phyloP scores from a whole-genome alignment of 2,888 invertebrate species.

The Sesia apiformis region DNA sequence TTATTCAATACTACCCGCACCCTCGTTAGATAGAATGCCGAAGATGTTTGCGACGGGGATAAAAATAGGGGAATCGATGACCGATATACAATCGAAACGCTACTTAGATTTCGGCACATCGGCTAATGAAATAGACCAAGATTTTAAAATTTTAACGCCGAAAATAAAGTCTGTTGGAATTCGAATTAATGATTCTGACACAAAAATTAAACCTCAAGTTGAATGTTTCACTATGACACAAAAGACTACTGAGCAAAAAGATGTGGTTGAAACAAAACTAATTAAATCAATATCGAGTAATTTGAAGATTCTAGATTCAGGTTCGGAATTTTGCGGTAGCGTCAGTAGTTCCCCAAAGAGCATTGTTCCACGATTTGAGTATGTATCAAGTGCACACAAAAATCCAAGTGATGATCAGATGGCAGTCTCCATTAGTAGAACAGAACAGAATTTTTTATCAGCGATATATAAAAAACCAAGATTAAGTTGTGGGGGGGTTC shows the following conservation, averaged over 20 bases:
- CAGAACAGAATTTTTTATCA: conserved; percentile 8
- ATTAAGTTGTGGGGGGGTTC: conserved; percentile 44
- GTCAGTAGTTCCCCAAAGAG: conserved; percentile 10
- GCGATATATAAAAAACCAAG: conserved; percentile 21
- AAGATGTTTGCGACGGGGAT: conserved; percentile 29
- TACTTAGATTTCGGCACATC: conserved; percentile 28
- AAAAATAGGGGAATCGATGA: conserved; percentile 30
- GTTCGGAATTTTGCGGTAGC: conserved; percentile 22
- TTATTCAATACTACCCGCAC: conserved; percentile 27
- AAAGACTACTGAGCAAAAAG: conserved; percentile 1
- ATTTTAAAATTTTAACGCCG: conserved; percentile 17
- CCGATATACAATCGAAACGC: conserved; percentile 11
- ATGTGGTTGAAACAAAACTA: conserved; percentile 17
- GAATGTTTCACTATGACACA: conserved; percentile 20
- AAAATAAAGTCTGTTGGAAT: conserved; percentile 29
- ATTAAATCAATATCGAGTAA: conserved; percentile 21
- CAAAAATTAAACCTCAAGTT: conserved; percentile 8
- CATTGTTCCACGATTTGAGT: conserved; percentile 1
- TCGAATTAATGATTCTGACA: conserved; percentile 35
- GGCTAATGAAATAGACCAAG: conserved; percentile 4
- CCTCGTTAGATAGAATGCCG: conserved; percentile 30
- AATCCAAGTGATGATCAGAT: conserved; percentile 18
- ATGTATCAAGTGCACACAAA: conserved; percentile 7
- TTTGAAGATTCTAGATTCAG: conserved; percentile 24
- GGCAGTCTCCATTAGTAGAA: conserved; percentile 13